Evolutionary conservation across 2,113 vertebrate species (phyloP), one percentile per base, ranked within the genome.

Genomic region (Mystacornis crossleyi): DNA sequence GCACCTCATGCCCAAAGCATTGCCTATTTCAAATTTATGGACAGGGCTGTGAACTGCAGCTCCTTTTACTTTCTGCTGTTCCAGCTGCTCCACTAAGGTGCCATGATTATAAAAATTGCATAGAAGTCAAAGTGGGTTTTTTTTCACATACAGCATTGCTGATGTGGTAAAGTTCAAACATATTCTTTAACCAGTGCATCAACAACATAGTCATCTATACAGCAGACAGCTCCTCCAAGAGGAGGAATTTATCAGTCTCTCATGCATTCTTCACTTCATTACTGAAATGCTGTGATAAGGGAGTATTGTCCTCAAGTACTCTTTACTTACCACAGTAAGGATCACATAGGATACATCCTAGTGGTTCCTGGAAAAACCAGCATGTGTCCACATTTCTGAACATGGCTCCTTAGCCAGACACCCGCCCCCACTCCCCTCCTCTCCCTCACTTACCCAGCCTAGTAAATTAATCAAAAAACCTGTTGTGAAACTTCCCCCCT

Each of bases 101-200:
- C 14, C 45, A 72, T 14, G 13, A 80, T 57, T 69, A 70, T 23
- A 86, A 89, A 89, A 91, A 57, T 11, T 42, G 48, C 10, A 13
- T 33, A 40, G 13, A 80, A 61, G 47, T 57, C 0, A 0, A 58
- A 10, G 25, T 38, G 15, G 1, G 3, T 18, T 18, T 62, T 38
- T 50, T 51, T 75, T 33, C 62, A 18, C 19, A 58, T 74, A 55
- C 18, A 71, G 40, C 43, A 69, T 18, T 70, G 31, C n/a, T 70
- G 61, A 69, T 71, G 50, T 28, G 42, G 25, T 40, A 28, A 88
- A 77, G 45, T 77, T 81, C 75, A 89, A 83, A 86, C 14, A 45
- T 45, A 69, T 47, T 60, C 75, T 86, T 86, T 86, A 81, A 86
- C 36, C 42, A 33, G 14, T 20, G 4, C 29, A 66, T 38, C 70